Evolutionary conservation across 2,888 invertebrate genomes (phyloP).

Genomic region (Cerastis leucographa): DNA sequence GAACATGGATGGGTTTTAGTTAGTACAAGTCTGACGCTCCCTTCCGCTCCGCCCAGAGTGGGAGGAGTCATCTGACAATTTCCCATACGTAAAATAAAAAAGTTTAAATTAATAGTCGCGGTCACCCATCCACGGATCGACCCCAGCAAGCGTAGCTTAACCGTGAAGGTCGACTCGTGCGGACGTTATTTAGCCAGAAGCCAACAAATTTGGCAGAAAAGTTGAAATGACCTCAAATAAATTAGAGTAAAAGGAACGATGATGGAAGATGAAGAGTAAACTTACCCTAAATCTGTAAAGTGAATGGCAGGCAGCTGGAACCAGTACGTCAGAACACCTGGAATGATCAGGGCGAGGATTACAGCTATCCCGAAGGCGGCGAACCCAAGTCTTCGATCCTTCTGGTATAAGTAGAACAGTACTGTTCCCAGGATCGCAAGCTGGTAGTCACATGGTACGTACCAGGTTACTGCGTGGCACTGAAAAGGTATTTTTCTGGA

Average conservation of each 20-base stretch:
- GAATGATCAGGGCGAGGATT: slow-evolving; percentile 58
- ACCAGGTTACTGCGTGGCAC: slow-evolving; percentile 65
- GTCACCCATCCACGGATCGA: not conserved
- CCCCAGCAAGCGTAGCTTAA: not conserved
- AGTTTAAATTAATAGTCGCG: no score
- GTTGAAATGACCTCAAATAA: not conserved
- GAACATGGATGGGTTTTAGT: no score
- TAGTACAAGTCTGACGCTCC: no score
- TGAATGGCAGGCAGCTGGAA: slow-evolving; percentile 49
- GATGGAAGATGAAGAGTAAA: not conserved
- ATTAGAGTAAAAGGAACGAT: no score
- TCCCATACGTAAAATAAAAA: no score
- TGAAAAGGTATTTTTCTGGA: slow-evolving; percentile 30
- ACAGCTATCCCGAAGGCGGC: slow-evolving; percentile 21
- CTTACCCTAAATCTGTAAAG: slow-evolving; percentile 56
- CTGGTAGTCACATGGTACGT: slow-evolving; percentile 64
- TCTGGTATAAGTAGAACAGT: slow-evolving; percentile 58
- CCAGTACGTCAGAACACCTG: slow-evolving; percentile 62
- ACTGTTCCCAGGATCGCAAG: slow-evolving; percentile 59
- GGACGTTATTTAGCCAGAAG: not conserved
- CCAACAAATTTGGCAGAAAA: not conserved
- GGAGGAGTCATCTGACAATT: no score
- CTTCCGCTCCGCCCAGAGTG: no score
- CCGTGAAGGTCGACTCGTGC: no score
- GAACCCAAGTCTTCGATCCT: slow-evolving; percentile 30